Evolutionary conservation across 1,140 invertebrate genomes (phyloP).

Genomic region (Zaprionus ornatus): DNA sequence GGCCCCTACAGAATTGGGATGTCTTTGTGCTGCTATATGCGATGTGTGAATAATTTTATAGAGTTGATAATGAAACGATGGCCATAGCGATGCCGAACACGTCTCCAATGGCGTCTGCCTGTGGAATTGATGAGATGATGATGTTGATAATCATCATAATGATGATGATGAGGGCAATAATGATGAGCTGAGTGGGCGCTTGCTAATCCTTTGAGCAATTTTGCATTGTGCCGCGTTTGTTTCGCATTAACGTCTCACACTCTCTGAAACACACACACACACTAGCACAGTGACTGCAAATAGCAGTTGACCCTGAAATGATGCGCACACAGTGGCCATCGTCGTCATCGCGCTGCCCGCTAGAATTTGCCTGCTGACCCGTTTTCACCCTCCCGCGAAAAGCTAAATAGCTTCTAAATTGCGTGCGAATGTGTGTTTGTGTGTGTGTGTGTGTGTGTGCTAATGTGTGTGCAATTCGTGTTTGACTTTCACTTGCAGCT

Average conservation of each 20-base stretch:
- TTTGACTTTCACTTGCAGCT: conserved; percentile 80
- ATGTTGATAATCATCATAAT: conserved; percentile 42
- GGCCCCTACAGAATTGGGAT: conserved; percentile 20
- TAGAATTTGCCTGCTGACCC: background rate
- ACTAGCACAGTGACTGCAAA: conserved; percentile 53
- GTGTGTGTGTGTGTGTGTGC: conserved; percentile 30
- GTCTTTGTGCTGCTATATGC: conserved; percentile 20
- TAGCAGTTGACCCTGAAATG: conserved; percentile 72
- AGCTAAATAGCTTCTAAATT: conserved; percentile 58
- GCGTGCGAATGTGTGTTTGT: conserved; percentile 25
- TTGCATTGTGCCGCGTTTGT: conserved; percentile 34
- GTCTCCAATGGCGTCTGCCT: conserved; percentile 13
- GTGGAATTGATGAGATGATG: conserved; percentile 11
- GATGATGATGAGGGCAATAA: conserved; percentile 30
- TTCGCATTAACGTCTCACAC: conserved; percentile 22
- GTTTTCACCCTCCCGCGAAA: background rate
- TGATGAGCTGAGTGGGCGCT: conserved; percentile 51
- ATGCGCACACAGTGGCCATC: conserved; percentile 51
- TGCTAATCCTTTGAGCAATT: conserved; percentile 56
- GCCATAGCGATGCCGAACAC: conserved; percentile 36
- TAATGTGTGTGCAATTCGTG: conserved; percentile 51
- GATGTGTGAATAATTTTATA: conserved; percentile 65
- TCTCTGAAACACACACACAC: conserved; percentile 1
- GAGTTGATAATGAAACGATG: conserved; percentile 32
- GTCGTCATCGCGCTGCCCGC: conserved; percentile 21